Evolutionary conservation across 2,888 invertebrate genomes (phyloP), one percentile per base, ranked within the genome.

Genomic region (Thumatha senex): DNA sequence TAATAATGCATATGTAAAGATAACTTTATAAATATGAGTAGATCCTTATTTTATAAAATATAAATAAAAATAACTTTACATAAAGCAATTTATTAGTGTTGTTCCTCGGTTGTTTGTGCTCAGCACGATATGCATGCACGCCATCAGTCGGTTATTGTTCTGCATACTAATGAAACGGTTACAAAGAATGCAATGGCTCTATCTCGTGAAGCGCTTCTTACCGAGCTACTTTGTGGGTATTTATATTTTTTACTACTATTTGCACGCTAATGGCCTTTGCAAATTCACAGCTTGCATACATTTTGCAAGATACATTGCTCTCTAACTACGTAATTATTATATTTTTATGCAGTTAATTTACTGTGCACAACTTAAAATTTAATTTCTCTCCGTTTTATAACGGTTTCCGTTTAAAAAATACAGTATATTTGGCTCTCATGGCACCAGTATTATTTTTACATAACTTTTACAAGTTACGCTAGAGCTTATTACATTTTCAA

Each of bases 121-220:
- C 8, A 39, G 46, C 12, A 38, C 18, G 42, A 15, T 35, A 40
- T 35, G 18, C 36, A 46, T 38, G 36, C 51, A 41, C 8, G 31
- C 13, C 36, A 42, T 14, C 31, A 40, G 31, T 47, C 15, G 29
- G 35, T 36, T 51, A 42, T 38, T 18, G 52, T 44, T 40, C 24
- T 48, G 48, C 44, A 48, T 52, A 41, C 48, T 48, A 48, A 52
- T 52, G 36, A 36, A 40, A 43, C 48, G 31, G 12, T 18, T 46
- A 42, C 38, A 46, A 50, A 47, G 53, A 61, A 51, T 53, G 58
- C 46, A 60, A 63, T 54, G 54, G 49, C 51, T 56, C 8, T 44
- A 49, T 39, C 30, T 40, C 30, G 24, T 40, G 18, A 48, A 53
- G 39, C 36, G 36, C 42, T 44, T 13, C 35, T 43, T 34, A 13